Percentiles rank a stretch among this genome's conserved stretches.
Evolutionary conservation across 2,797 vertebrate species (phyloP).

Genomic region (Gymnocypris eckloni): DNA sequence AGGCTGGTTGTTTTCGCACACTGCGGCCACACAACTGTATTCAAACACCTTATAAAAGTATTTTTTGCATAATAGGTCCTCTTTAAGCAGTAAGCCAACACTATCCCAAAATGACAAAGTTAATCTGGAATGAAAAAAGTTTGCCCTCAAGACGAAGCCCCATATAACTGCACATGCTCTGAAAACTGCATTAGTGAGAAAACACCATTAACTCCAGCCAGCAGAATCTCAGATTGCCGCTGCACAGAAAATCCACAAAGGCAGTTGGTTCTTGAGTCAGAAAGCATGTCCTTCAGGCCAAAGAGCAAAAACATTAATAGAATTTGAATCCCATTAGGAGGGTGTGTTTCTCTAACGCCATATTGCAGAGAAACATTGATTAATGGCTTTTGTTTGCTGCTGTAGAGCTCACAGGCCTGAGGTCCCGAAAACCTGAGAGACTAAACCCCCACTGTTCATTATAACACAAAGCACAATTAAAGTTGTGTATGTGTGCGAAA

Average conservation of each 20-base stretch:
- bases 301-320: conserved; percentile 36
- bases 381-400: conserved; percentile 41
- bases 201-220: conserved; percentile 11
- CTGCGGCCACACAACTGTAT: too few relatives aligned
- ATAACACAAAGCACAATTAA: conserved; percentile 36
- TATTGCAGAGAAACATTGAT: conserved; percentile 41
- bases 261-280: not conserved
- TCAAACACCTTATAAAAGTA: too few relatives aligned
- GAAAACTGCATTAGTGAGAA: conserved; percentile 1
- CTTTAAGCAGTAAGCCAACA: not conserved
- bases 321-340: conserved; percentile 42
- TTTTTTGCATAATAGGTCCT: too few relatives aligned
- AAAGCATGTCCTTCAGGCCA: conserved; percentile 17
- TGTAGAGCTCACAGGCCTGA: conserved; percentile 49
- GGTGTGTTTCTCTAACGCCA: conserved; percentile 24
- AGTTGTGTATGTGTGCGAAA: conserved; percentile 1
- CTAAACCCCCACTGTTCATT: conserved; percentile 1
- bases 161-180: not conserved
- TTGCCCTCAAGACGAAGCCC: not conserved
- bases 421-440: conserved; percentile 30
- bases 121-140: not conserved
- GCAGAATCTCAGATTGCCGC: not conserved
- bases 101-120: not conserved
- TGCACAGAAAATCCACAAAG: conserved; percentile 4
- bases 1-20: too few relatives aligned